These are phyloP conservation scores for Galago senegalensis DNA, from an alignment of 2,797 vertebrate species.

Conservation along the genomic window DNA sequence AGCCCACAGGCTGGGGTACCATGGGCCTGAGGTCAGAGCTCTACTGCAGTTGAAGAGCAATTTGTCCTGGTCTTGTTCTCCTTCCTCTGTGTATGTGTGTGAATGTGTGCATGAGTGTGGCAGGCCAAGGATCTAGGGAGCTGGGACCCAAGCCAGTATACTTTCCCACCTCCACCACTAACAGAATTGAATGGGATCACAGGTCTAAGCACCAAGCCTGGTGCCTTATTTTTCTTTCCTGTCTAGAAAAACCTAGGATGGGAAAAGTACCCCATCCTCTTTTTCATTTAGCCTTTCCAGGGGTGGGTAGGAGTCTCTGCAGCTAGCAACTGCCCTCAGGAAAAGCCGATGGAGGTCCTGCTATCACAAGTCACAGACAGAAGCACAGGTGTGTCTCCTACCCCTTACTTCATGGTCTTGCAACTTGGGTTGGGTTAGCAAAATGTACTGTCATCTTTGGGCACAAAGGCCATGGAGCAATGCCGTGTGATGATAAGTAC, in stretches of 20 bases:
- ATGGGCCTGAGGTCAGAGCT: not conserved
- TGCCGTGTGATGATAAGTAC: not conserved
- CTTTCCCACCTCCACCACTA: not conserved
- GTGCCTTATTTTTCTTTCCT: not conserved
- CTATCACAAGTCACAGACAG: accelerated
- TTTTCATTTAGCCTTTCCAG: too few species aligned
- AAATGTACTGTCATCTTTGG: not conserved
- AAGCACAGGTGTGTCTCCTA: not conserved
- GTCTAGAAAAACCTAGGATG: not conserved
- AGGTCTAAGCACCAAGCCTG: not conserved
- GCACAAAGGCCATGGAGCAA: not conserved
- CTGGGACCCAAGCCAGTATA: not conserved
- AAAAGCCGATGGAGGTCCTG: not conserved
- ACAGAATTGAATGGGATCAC: not conserved
- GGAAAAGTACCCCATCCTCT: too few species aligned
- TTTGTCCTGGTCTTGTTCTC: too few species aligned
- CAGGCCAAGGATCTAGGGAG: not conserved
- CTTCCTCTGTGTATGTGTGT: not conserved
- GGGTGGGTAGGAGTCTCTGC: not conserved
- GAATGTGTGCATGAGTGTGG: too few species aligned
- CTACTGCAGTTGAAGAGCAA: not conserved
- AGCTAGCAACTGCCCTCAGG: not conserved
- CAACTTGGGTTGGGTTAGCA: not conserved
- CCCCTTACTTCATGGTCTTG: not conserved
- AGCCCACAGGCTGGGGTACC: not conserved